Evolutionary conservation across 2,113 vertebrate genomes (phyloP), one percentile per base, ranked within the genome.

Genomic region (Sorex araneus): DNA sequence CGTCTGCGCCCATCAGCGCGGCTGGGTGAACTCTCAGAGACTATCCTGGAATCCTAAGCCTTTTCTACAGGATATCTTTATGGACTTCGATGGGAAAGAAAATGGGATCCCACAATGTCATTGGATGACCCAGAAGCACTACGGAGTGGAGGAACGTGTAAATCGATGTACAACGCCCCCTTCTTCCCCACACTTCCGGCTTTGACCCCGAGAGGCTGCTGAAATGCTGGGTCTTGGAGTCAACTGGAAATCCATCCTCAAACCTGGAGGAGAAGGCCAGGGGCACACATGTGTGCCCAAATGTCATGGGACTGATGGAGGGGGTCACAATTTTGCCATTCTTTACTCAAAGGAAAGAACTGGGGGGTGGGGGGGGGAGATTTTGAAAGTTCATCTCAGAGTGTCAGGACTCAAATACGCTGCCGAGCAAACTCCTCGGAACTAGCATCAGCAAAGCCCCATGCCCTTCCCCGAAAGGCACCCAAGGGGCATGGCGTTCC

Each of bases 1-100:
- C n/a, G 32, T 94, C 95, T 96, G 91, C 70, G 81, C 83, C 92
- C n/a, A n/a, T 94, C 95, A 95, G 91, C 70, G 74, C 93, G 97
- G 96, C 84, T 6, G 63, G 75, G 71, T 28, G 84, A 92, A 85
- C 57, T 93, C 84, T 89, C 81, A 81, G 92, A 90, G 84, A 71
- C 87, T 92, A 91, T 50, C 82, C 57, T 92, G 92, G 57, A 91
- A 95, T 66, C 91, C 91, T 85, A 96, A 92, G 90, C 69, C 64
- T 93, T 89, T 95, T 67, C 94, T 95, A 91, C 85, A 90, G 94
- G 92, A 89, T 79, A 16, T 91, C 73, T 87, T 89, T 86, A 83
- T 76, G 92, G 91, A 82, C 69, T 92, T 82, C 66, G 74, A 87
- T 70, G 11, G 75, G 91, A 95, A 95, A 93, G 89, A 54, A 93